A percentile compares a stretch with the other conserved stretches of the same genome.
Conservation (phyloP, 2,888 invertebrate genomes). For the Automeris io region DNA sequence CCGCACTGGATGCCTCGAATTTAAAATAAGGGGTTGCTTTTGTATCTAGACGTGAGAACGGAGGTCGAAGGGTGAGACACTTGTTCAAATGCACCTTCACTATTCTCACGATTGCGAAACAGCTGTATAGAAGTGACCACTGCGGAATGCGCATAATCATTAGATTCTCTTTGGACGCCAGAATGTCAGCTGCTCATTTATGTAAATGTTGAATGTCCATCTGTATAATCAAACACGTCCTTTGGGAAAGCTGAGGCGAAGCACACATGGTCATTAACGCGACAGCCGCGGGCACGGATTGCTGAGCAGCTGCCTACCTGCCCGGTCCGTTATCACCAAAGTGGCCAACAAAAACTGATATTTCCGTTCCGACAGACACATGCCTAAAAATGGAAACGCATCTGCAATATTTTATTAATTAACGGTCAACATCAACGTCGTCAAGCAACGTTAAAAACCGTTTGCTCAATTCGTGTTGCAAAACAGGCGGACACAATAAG, state of each 20-base stretch:
- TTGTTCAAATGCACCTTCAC: slow-evolving; percentile 66
- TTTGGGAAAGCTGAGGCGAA: slow-evolving; percentile 47
- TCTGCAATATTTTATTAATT: slow-evolving; percentile 54
- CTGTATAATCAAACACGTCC: slow-evolving; percentile 43
- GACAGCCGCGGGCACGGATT: slow-evolving; percentile 25
- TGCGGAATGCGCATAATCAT: slow-evolving; percentile 55
- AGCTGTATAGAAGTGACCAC: slow-evolving; percentile 51
- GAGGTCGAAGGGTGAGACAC: slow-evolving; percentile 63
- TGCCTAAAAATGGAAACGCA: slow-evolving; percentile 51
- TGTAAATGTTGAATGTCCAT: slow-evolving; percentile 52
- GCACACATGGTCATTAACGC: slow-evolving; percentile 33
- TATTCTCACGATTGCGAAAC: slow-evolving; percentile 65
- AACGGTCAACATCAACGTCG: slow-evolving; percentile 35
- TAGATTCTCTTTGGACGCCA: slow-evolving; percentile 65
- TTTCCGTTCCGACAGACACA: slow-evolving; percentile 53
- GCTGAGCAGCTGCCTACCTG: slow-evolving; percentile 57
- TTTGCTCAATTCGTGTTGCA: slow-evolving; percentile 26
- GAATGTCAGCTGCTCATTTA: slow-evolving; percentile 62
- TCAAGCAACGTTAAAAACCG: slow-evolving; percentile 31
- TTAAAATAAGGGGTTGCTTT: slow-evolving; percentile 67
- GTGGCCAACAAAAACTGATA: slow-evolving; percentile 49
- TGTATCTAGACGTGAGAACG: slow-evolving; percentile 59
- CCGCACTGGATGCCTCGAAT: slow-evolving; percentile 60
- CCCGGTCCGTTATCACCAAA: slow-evolving; percentile 50
- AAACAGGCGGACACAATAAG: slow-evolving; percentile 19